Evolutionary conservation across 2,888 invertebrate genomes (phyloP), one percentile per base, ranked within the genome.

Genomic region (Lasioglossum leucozonium): DNA sequence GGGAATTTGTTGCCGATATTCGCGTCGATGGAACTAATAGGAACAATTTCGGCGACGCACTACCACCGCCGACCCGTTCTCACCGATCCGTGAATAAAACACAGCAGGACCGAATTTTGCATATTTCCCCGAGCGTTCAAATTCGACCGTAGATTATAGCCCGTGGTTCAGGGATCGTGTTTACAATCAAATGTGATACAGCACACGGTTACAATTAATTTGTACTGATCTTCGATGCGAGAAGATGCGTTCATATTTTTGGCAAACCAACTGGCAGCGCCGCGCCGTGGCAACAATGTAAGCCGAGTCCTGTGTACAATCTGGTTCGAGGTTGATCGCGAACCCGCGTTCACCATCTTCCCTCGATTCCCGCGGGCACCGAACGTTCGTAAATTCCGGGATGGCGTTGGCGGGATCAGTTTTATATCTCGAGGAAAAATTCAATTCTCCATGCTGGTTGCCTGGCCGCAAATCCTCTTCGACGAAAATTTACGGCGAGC

Each of bases 401-500:
- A 16, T 26, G 62, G 62, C 30, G 16, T 18, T 18, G 67, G 37
- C 22, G 67, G 40, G 69, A 37, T 40, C 40, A n/a, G 69, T 69
- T 69, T 69, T 69, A 69, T 69, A 69, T 69, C 69, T 40, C 69
- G 37, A 40, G 69, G 34, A 82, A 84, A 84, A 72, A 75, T 75
- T 75, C 69, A 75, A 77, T 84, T 73, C 42, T 30, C 55, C 44
- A 0, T 2, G 8, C 18, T 37, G 18, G 11, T 26, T 58, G 26
- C 0, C 16, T 10, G 34, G 71, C 51, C 74, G 84, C 78, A 79
- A 84, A 84, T 79, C 84, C 79, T 42, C 65, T 62, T 55, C 55
- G 30, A 42, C 34, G 81, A 76, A 81, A 86, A 85, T 86, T 81
- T 58, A 81, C 77, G 81, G n/a, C n/a, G 55, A n/a, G n/a, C 55